Percentiles rank a stretch among this genome's conserved stretches.
phyloP scores from a whole-genome alignment of 2,888 invertebrate species.

The Oscheius sp. region DNA sequence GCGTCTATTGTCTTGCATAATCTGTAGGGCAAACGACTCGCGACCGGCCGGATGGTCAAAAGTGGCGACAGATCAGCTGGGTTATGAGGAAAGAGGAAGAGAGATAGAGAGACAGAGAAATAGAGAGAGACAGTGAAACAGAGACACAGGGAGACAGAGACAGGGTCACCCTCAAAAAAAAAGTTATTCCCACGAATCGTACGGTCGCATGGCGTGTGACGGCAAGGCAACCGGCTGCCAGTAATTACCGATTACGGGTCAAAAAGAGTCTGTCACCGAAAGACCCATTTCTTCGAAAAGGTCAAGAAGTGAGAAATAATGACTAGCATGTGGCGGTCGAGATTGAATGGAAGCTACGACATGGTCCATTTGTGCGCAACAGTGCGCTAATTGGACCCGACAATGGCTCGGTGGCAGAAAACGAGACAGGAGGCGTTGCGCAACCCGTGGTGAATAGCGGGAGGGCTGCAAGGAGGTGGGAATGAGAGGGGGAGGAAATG shows the following conservation, averaged over 20 bases:
- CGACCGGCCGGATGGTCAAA: not conserved
- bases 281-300: not conserved
- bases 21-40: constrained; percentile 32
- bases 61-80: too few species aligned
- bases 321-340: constrained; percentile 28
- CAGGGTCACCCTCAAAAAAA: too few species aligned
- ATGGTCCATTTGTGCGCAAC: constrained; percentile 33
- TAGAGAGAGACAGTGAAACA: not conserved
- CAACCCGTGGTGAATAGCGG: constrained; percentile 7
- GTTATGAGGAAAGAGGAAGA: not conserved
- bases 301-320: not conserved
- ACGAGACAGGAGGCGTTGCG: constrained; percentile 35
- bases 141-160: not conserved
- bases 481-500: not conserved
- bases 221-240: constrained; percentile 11
- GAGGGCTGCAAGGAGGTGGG: not conserved
- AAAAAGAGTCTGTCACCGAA: not conserved
- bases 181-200: not conserved
- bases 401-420: constrained; percentile 35
- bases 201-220: constrained; percentile 17
- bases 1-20: constrained; percentile 37
- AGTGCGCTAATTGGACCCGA: constrained; percentile 28
- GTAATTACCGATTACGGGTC: constrained; percentile 18
- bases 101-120: not conserved
- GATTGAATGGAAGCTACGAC: constrained; percentile 25